These are phyloP conservation scores for Aptenodytes forsteri DNA, from an alignment of 2,113 vertebrate genomes.

Conservation along the genomic window DNA sequence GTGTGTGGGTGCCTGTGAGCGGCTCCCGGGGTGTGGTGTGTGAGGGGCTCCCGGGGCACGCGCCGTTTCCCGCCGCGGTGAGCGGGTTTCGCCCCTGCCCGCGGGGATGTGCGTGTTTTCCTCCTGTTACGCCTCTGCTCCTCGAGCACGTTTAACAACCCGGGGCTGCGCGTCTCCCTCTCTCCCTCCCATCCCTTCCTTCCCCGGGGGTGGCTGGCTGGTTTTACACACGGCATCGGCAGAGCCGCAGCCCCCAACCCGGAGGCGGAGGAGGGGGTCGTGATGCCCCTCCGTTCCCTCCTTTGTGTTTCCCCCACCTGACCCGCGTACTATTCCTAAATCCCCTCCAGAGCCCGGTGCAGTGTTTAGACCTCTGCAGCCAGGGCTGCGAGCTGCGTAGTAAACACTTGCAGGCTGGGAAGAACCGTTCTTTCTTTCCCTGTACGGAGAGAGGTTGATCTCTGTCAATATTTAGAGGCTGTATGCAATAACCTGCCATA, in stretches of 20 bases:
- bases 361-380: neutral
- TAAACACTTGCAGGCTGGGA: neutral
- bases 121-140: conserved; percentile 23
- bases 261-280: neutral
- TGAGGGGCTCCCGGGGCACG: neutral
- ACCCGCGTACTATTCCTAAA: neutral
- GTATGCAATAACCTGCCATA: neutral
- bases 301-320: neutral
- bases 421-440: neutral
- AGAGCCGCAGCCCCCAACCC: neutral
- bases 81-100: conserved; percentile 50
- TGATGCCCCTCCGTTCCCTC: neutral
- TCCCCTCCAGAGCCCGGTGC: neutral
- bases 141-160: neutral
- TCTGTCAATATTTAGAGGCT: conserved; percentile 1
- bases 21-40: neutral
- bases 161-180: neutral
- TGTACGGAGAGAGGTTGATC: neutral
- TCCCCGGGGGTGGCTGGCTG: neutral
- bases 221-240: neutral
- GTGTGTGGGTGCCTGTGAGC: neutral
- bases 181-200: neutral
- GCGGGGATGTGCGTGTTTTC: conserved; percentile 56
- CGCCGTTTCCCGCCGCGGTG: conserved; percentile 38
- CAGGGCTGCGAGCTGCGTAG: conserved; percentile 20